A percentile compares a stretch with the other conserved stretches of the same genome.
phyloP scores from a whole-genome alignment of 2,113 vertebrate species.

The Acanthisitta chloris region DNA sequence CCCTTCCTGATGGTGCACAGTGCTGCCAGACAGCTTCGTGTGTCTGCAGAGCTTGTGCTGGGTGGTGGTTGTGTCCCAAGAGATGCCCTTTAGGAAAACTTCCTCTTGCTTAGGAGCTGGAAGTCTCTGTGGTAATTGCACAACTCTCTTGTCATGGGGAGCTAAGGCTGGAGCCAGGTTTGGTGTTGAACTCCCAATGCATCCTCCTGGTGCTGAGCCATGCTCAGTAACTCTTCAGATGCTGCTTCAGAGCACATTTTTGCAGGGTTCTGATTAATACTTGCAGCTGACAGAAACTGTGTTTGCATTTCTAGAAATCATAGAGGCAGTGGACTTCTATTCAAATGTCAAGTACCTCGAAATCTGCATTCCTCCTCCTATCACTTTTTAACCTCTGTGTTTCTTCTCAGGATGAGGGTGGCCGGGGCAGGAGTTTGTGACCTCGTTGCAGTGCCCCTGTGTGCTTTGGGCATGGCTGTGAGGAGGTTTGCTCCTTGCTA shows the following conservation, averaged over 20 bases:
- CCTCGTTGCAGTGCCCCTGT: neutral
- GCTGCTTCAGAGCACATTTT: neutral
- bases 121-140: neutral
- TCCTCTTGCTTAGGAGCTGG: neutral
- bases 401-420: neutral
- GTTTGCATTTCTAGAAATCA: neutral
- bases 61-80: neutral
- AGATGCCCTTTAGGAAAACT: neutral
- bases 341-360: neutral
- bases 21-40: neutral
- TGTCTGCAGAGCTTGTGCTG: neutral
- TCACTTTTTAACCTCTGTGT: neutral
- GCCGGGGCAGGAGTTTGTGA: neutral
- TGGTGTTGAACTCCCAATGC: neutral
- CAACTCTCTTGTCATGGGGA: neutral
- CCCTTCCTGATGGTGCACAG: neutral
- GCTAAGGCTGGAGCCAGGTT: neutral
- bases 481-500: neutral
- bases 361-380: neutral
- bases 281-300: neutral
- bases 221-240: neutral
- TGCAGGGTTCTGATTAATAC: neutral
- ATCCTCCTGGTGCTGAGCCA: neutral
- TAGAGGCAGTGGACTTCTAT: neutral
- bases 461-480: accelerated